phyloP scores from a whole-genome alignment of 1,140 invertebrate species.

The Drosophila prosaltans region DNA sequence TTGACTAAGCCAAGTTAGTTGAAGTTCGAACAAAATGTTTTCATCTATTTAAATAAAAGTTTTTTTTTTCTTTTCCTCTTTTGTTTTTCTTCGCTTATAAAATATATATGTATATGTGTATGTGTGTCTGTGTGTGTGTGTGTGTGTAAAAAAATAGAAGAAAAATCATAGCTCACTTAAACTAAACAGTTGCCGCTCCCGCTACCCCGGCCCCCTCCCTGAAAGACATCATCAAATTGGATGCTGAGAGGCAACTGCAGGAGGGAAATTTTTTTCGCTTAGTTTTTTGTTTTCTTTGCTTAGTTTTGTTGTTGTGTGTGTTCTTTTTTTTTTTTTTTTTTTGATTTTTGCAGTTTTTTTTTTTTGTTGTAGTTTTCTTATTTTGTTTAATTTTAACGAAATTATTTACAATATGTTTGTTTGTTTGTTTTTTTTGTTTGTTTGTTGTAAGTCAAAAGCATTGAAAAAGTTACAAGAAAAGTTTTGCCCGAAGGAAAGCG shows the following conservation, averaged over 20 bases:
- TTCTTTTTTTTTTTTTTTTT: constrained; percentile 38
- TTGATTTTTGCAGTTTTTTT: constrained; percentile 42
- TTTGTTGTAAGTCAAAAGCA: constrained; percentile 27
- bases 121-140: not conserved
- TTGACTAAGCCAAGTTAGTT: constrained; percentile 36
- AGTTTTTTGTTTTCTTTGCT: constrained; percentile 33
- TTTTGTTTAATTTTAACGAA: constrained; percentile 66
- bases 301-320: constrained; percentile 18
- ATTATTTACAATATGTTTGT: constrained; percentile 76
- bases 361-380: constrained; percentile 35
- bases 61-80: constrained; percentile 12
- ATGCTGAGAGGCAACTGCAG: constrained; percentile 36
- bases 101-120: constrained; percentile 22
- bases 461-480: constrained; percentile 23
- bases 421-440: constrained; percentile 39
- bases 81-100: constrained; percentile 13
- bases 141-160: constrained; percentile 1
- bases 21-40: constrained; percentile 61
- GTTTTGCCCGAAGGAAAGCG: constrained; percentile 9
- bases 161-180: constrained; percentile 77
- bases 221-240: not conserved
- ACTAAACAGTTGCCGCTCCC: constrained; percentile 65
- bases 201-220: not conserved
- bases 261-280: constrained; percentile 75
- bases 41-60: constrained; percentile 61